These are phyloP conservation scores for Enteromius anoplus DNA, from an alignment of 2,797 vertebrate genomes.

Conservation along the genomic window DNA sequence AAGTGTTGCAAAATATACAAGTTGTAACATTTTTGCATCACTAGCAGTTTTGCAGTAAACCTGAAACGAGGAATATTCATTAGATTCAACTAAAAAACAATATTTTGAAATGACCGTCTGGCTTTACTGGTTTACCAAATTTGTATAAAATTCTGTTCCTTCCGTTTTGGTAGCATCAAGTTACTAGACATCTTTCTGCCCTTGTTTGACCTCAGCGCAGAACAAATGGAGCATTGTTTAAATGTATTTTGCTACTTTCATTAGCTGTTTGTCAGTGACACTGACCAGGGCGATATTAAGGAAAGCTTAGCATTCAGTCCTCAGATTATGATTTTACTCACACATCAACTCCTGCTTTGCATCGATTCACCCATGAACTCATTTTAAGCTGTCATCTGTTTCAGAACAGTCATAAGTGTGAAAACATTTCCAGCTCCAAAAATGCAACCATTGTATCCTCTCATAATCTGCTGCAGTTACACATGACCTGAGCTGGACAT, in stretches of 20 bases:
- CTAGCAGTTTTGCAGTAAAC: background rate
- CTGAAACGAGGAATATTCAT: background rate
- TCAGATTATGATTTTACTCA: constrained; percentile 28
- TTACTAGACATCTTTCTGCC: background rate
- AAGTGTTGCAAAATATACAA: background rate
- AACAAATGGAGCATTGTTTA: background rate
- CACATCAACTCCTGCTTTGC: constrained; percentile 42
- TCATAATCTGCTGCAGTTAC: constrained; percentile 54
- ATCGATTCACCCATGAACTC: constrained; percentile 50
- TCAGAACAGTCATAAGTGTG: constrained; percentile 47
- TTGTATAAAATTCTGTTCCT: background rate
- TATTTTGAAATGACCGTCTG: background rate
- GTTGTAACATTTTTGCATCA: background rate
- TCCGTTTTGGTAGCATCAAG: background rate
- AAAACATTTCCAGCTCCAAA: constrained; percentile 46
- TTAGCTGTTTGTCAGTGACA: constrained; percentile 28
- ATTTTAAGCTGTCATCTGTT: constrained; percentile 54
- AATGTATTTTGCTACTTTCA: constrained; percentile 4
- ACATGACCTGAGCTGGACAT: constrained; percentile 61
- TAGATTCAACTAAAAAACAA: background rate
- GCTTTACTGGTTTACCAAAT: background rate
- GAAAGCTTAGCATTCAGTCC: constrained; percentile 23
- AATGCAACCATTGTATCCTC: constrained; percentile 47
- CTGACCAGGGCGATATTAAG: background rate
- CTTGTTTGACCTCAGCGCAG: constrained; percentile 21